Percentiles rank a stretch among this genome's conserved stretches.
phyloP scores from a whole-genome alignment of 2,797 vertebrate species.

The Zalophus californianus region DNA sequence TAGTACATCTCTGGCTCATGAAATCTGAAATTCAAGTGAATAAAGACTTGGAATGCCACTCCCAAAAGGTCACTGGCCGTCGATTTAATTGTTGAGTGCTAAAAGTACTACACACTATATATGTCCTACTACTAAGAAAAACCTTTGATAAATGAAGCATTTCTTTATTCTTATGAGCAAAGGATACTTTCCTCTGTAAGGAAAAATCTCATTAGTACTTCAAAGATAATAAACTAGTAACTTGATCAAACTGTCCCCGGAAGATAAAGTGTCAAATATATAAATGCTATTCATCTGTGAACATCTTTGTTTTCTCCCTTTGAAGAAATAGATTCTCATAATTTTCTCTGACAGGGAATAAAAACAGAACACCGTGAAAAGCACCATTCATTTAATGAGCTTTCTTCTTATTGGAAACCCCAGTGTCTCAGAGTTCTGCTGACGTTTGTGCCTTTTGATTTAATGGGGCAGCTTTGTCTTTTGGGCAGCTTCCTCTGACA shows the following conservation, averaged over 20 bases:
- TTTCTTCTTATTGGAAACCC: conserved; percentile 39
- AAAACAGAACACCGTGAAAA: conserved; percentile 29
- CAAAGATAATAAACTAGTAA: conserved; percentile 48
- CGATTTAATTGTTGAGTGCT: neutral
- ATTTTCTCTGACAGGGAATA: conserved; percentile 52
- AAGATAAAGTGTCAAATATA: conserved; percentile 24
- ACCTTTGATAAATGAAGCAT: conserved; percentile 45
- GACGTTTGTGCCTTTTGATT: conserved; percentile 1
- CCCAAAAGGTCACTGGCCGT: neutral
- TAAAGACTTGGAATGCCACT: neutral
- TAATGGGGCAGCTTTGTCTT: neutral
- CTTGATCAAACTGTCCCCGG: conserved; percentile 31
- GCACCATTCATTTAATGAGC: neutral
- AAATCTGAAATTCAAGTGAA: neutral
- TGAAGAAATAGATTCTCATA: conserved; percentile 18
- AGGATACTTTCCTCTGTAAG: neutral
- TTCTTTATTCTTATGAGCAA: conserved; percentile 34
- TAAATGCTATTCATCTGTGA: conserved; percentile 18
- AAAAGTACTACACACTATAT: neutral
- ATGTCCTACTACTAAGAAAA: neutral
- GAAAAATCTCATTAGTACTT: conserved; percentile 54
- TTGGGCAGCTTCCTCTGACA: conserved; percentile 32
- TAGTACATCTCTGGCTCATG: neutral
- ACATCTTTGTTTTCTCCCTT: conserved; percentile 38
- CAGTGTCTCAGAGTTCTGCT: neutral